These are phyloP conservation scores for Meda fulgida DNA, from an alignment of 2,797 vertebrate species.

Conservation along the genomic window DNA sequence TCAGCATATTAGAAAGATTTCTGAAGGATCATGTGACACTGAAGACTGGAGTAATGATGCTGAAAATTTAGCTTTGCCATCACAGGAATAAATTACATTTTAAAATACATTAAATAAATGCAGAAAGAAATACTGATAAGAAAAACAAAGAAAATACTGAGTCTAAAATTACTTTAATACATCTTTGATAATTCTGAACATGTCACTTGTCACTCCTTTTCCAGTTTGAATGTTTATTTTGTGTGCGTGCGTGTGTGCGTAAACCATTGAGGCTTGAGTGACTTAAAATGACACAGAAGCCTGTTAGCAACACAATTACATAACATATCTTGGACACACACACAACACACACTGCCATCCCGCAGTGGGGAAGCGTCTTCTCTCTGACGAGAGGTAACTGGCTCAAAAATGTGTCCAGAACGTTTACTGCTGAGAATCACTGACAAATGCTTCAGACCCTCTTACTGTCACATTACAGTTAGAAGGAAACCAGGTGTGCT, in stretches of 20 bases:
- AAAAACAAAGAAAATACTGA: background rate
- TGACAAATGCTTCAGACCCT: constrained; percentile 25
- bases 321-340: background rate
- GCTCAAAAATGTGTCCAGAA: constrained; percentile 36
- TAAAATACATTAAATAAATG: background rate
- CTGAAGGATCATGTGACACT: background rate
- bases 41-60: background rate
- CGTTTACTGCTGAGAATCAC: constrained; percentile 39
- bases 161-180: background rate
- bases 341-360: background rate
- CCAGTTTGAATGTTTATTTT: background rate
- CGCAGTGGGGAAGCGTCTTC: constrained; percentile 22
- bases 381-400: constrained; percentile 42
- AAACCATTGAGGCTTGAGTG: background rate
- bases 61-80: background rate
- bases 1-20: background rate
- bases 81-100: background rate
- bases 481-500: constrained; percentile 12
- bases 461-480: constrained; percentile 35
- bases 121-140: background rate
- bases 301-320: constrained; percentile 22
- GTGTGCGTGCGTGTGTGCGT: background rate
- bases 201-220: constrained; percentile 9
- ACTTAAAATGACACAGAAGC: constrained; percentile 21
- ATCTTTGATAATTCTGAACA: background rate